Conservation (phyloP, 2,113 vertebrate species). For the cattle (Bos taurus) region DNA sequence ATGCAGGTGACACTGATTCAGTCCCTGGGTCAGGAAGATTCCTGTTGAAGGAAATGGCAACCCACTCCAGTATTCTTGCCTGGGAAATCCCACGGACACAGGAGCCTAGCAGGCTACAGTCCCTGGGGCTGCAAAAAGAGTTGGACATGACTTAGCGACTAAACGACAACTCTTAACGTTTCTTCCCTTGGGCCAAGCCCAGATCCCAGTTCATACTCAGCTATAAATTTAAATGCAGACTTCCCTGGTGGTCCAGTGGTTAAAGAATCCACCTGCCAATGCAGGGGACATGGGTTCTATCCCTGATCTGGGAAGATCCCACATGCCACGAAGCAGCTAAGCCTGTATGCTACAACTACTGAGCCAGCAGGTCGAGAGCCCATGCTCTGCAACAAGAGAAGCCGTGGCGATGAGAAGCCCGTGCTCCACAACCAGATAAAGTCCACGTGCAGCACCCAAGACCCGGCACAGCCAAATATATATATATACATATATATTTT, state of each 20-base stretch:
- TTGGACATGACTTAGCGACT: neutral
- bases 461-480: neutral
- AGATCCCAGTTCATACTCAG: neutral
- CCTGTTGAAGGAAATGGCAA: neutral
- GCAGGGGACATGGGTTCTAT: neutral
- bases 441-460: neutral
- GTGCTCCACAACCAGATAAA: fast-evolving
- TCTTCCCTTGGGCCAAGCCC: neutral
- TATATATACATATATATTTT: neutral
- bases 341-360: neutral
- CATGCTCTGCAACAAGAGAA: neutral
- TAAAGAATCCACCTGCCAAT: neutral
- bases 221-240: constrained; percentile 23
- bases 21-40: neutral
- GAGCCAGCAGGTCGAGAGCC: neutral
- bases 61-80: neutral
- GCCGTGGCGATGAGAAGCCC: neutral
- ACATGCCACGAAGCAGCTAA: neutral
- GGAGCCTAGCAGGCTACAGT: neutral
- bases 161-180: neutral
- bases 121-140: neutral
- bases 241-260: neutral
- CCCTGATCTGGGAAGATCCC: neutral
- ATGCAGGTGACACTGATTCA: neutral
- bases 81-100: neutral